phyloP scores from a whole-genome alignment of 2,888 invertebrate species.

The Balanococcus diminutus region DNA sequence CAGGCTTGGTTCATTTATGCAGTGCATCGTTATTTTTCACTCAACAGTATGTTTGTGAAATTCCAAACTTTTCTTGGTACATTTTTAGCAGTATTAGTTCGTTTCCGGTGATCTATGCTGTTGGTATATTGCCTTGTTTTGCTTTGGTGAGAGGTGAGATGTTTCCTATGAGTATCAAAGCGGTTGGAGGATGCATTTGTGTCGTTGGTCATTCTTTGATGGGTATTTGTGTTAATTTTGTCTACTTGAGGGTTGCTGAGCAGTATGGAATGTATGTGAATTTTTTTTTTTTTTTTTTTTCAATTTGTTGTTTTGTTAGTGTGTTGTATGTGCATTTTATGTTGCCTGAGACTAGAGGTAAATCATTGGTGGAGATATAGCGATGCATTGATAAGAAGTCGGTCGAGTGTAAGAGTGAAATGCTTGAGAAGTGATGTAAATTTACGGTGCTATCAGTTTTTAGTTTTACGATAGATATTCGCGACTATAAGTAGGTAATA shows the following conservation, averaged over 20 bases:
- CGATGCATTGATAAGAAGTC: background rate
- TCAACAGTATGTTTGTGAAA: background rate
- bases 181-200: background rate
- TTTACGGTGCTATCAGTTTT: no score
- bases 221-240: constrained; percentile 14
- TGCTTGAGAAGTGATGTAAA: no score
- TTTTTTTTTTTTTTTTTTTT: constrained; percentile 40
- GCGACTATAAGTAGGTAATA: no score
- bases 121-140: background rate
- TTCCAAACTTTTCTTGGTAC: constrained; percentile 18
- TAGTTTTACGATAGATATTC: no score
- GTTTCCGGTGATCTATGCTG: constrained; percentile 19
- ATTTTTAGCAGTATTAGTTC: constrained; percentile 29
- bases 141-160: constrained; percentile 21
- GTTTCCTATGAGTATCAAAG: constrained; percentile 35
- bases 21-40: constrained; percentile 3
- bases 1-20: constrained; percentile 14
- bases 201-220: background rate
- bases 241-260: constrained; percentile 26
- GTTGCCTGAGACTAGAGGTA: constrained; percentile 52
- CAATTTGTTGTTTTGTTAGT: background rate
- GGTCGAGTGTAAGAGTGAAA: no score
- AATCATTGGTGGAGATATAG: constrained; percentile 50
- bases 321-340: constrained; percentile 32
- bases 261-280: constrained; percentile 47